Evolutionary conservation across 2,888 invertebrate genomes (phyloP).

Genomic region (Platycheirus albimanus): DNA sequence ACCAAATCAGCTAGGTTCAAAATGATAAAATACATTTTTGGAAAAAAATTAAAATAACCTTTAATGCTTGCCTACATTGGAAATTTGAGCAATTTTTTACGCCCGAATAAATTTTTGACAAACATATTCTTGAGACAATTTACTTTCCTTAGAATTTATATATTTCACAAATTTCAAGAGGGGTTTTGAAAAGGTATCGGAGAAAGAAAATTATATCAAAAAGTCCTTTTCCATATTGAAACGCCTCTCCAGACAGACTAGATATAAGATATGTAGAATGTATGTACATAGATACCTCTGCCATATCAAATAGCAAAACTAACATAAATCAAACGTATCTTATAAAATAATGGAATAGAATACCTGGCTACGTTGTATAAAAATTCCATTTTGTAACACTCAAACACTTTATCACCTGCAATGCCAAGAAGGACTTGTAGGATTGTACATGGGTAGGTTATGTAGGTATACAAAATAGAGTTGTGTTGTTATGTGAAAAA

Average conservation of each 20-base stretch:
- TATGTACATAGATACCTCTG: too few relatives aligned
- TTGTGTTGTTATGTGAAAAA: conserved; percentile 1
- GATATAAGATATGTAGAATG: too few relatives aligned
- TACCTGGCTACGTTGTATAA: conserved; percentile 26
- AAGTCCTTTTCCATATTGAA: conserved; percentile 1
- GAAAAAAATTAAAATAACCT: too few relatives aligned
- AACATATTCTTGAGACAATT: too few relatives aligned
- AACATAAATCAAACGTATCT: conserved; percentile 51
- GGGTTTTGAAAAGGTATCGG: too few relatives aligned
- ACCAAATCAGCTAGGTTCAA: too few relatives aligned
- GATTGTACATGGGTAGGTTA: neutral
- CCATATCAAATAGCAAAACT: neutral
- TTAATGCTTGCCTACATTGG: too few relatives aligned
- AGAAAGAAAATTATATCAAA: neutral
- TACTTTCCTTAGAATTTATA: too few relatives aligned
- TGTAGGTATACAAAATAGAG: neutral
- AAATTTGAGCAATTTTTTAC: too few relatives aligned
- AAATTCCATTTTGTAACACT: conserved; percentile 36
- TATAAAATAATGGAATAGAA: conserved; percentile 34
- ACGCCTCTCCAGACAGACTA: neutral
- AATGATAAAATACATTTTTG: too few relatives aligned
- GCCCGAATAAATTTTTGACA: too few relatives aligned
- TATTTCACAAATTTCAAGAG: too few relatives aligned
- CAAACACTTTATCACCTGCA: conserved; percentile 22
- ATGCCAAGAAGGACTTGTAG: conserved; percentile 1